Evolutionary conservation across 1,140 invertebrate genomes (phyloP).

Genomic region (Zaprionus gabonicus): DNA sequence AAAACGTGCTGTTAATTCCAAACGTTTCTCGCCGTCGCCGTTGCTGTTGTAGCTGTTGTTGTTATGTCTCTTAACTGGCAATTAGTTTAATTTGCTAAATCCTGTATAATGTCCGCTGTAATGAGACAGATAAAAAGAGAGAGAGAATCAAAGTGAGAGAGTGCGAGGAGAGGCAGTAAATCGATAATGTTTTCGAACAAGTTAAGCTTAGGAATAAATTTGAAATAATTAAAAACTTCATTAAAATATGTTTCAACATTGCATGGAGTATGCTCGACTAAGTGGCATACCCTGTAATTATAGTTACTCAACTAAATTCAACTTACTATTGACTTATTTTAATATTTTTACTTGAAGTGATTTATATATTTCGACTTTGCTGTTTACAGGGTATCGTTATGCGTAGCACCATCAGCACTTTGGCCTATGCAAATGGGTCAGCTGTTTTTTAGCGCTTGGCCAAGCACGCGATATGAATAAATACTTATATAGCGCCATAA

Average conservation of each 20-base stretch:
- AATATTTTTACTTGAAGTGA: neutral
- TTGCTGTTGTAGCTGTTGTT: slow-evolving; percentile 36
- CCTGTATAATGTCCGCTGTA: slow-evolving; percentile 80
- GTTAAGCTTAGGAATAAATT: slow-evolving; percentile 78
- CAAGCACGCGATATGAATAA: slow-evolving; percentile 43
- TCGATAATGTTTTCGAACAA: slow-evolving; percentile 54
- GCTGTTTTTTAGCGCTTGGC: slow-evolving; percentile 25
- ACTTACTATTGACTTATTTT: neutral
- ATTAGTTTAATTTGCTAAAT: slow-evolving; percentile 83
- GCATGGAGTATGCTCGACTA: neutral
- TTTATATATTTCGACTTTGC: neutral
- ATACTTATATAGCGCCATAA: slow-evolving; percentile 29
- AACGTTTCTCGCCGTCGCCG: slow-evolving; percentile 23
- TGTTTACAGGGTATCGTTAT: slow-evolving; percentile 19
- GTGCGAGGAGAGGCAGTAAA: slow-evolving; percentile 10
- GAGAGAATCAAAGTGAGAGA: slow-evolving; percentile 7
- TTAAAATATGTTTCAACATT: slow-evolving; percentile 22
- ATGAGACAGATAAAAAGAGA: slow-evolving; percentile 30
- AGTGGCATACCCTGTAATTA: neutral
- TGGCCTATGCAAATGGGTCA: slow-evolving; percentile 34
- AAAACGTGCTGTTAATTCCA: slow-evolving; percentile 51
- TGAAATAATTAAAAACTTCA: slow-evolving; percentile 70
- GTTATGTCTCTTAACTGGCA: slow-evolving; percentile 59
- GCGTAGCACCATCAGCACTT: neutral
- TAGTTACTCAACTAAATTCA: neutral